Evolutionary conservation across 2,888 invertebrate genomes (phyloP), one percentile per base, ranked within the genome.

Genomic region (Pammene fasciana): DNA sequence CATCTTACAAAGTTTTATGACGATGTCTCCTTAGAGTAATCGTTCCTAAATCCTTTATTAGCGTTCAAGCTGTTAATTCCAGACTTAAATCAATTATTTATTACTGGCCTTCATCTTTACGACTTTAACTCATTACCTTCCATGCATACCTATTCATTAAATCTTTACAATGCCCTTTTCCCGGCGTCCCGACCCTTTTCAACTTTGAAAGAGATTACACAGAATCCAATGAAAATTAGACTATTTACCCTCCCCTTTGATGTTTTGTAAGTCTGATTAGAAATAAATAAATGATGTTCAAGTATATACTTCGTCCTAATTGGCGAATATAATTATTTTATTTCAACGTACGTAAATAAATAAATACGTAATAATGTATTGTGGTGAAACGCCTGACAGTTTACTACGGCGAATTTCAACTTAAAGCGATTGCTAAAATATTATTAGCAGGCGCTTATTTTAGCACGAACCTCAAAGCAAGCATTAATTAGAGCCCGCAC

Each of bases 21-120:
- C 26, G 26, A 26, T 10, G 52, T 46, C 60, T 60, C 43, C 52
- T n/a, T n/a, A n/a, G n/a, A n/a, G n/a, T n/a, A n/a, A n/a, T n/a
- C n/a, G n/a, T n/a, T n/a, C n/a, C n/a, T n/a, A n/a, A n/a, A n/a
- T n/a, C n/a, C n/a, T 67, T 67, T 67, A 67, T 67, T 54, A 67
- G 60, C 36, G 26, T 59, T 67, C n/a, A 60, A 67, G 52, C 59
- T 52, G 41, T 52, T 60, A 61, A 67, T 43, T 55, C 38, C 60
- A 55, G 67, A 13, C 67, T 55, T 54, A 46, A 55, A 67, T 61
- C 61, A 61, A 55, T 61, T 55, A 67, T 67, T 67, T 67, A 67
- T 26, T 18, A 61, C 38, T 26, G 5, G 66, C 60, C 59, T 61
- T 52, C 11, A 45, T 55, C 11, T 61, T 67, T 55, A 67, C 61